These are phyloP conservation scores for Euura saliciscinereae DNA, from an alignment of 1,140 invertebrate species.

Conservation along the genomic window DNA sequence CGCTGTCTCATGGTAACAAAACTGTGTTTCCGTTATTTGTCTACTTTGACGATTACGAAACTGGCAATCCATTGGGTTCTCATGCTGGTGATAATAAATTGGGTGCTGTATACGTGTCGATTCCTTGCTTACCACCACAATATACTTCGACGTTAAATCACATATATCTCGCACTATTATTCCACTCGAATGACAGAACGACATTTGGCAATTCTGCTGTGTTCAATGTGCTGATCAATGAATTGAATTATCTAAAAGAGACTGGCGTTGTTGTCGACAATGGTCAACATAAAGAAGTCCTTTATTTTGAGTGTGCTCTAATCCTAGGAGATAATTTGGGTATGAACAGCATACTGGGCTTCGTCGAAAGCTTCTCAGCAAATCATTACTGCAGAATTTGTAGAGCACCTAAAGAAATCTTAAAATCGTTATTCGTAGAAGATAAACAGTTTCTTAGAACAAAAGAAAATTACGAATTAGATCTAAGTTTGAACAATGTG, in stretches of 20 bases:
- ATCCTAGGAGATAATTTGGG: neutral
- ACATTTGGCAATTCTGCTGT: neutral
- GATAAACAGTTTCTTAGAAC: no score
- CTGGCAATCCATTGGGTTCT: neutral
- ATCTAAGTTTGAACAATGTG: no score
- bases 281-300: neutral
- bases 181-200: neutral
- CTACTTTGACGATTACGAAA: slow-evolving; percentile 27
- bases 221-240: neutral
- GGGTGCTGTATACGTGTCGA: neutral
- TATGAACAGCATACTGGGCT: neutral
- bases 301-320: neutral
- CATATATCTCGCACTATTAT: neutral
- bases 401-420: no score
- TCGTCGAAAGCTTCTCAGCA: neutral
- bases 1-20: slow-evolving; percentile 14
- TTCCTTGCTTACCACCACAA: neutral
- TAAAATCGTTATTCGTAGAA: no score
- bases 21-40: slow-evolving; percentile 18
- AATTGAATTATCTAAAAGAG: neutral
- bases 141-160: neutral
- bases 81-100: neutral
- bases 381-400: no score
- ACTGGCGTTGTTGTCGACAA: neutral
- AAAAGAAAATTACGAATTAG: no score